Conservation (phyloP, 92 coral and sea anemone species). For the Parazoanthus atlanticus region DNA sequence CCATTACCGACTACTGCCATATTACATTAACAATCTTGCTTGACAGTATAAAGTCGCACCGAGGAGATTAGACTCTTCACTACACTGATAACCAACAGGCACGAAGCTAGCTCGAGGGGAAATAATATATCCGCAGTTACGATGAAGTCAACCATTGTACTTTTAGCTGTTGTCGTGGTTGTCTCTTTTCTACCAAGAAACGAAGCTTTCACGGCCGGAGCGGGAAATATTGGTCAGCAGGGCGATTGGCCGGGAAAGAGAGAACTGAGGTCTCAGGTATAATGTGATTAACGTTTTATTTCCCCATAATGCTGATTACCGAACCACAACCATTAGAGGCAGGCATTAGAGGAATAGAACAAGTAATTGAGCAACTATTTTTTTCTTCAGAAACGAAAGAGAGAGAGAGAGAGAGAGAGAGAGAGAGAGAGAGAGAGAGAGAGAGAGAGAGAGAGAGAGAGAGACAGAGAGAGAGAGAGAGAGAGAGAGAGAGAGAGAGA, state of each 20-base stretch:
- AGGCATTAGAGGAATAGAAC: neutral
- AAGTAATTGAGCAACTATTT: neutral
- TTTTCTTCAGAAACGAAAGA: too few species aligned
- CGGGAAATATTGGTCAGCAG: slow-evolving; percentile 58
- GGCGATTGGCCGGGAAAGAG: slow-evolving; percentile 41
- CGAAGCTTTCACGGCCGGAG: slow-evolving; percentile 70
- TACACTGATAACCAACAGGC: slow-evolving; percentile 1
- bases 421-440: too few species aligned
- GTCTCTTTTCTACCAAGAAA: slow-evolving; percentile 50
- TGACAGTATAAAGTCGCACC: slow-evolving; percentile 21
- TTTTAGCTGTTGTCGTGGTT: slow-evolving; percentile 53
- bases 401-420: too few species aligned
- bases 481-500: too few species aligned
- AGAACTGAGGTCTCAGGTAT: slow-evolving; percentile 5
- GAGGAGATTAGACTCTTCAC: neutral
- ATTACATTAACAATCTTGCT: slow-evolving; percentile 11
- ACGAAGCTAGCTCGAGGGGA: slow-evolving; percentile 2
- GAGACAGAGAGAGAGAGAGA: too few species aligned
- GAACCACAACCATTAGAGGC: neutral
- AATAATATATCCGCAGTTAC: neutral
- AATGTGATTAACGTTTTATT: neutral
- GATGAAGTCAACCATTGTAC: slow-evolving; percentile 55
- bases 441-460: too few species aligned
- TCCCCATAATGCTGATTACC: neutral
- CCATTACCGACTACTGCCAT: slow-evolving; percentile 10